Percentiles rank a stretch among this genome's conserved stretches.
phyloP scores from a whole-genome alignment of 2,888 invertebrate genomes.

The Bugulina stolonifera region DNA sequence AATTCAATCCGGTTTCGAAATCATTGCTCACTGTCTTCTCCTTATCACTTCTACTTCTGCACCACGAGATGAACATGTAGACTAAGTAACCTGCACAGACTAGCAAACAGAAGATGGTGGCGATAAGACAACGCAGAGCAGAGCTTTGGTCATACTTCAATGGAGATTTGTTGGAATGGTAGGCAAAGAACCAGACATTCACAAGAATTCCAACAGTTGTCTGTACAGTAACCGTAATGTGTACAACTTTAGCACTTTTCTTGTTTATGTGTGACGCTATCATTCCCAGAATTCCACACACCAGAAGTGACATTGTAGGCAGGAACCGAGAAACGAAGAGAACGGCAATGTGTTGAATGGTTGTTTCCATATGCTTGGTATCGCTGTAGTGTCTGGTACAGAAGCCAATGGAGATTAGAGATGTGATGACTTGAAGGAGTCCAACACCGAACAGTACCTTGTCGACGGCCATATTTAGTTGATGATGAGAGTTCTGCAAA shows the following conservation, averaged over 20 bases:
- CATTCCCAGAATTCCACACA: conserved; percentile 11
- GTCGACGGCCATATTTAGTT: neutral
- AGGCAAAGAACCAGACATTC: conserved; percentile 16
- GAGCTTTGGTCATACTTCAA: neutral
- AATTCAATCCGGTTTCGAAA: too few species aligned
- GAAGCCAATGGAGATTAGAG: neutral
- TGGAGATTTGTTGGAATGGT: neutral
- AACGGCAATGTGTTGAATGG: neutral
- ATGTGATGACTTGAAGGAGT: neutral
- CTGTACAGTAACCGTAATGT: neutral
- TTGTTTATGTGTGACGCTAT: neutral
- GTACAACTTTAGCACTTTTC: neutral
- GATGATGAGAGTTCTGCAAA: too few species aligned
- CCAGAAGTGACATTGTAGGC: neutral
- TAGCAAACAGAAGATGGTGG: neutral
- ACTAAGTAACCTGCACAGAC: neutral
- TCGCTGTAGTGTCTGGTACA: conserved; percentile 18
- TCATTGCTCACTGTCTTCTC: too few species aligned
- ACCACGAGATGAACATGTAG: neutral
- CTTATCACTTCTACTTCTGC: too few species aligned
- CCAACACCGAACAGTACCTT: conserved; percentile 4
- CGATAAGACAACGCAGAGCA: neutral
- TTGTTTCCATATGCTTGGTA: neutral
- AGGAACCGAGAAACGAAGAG: neutral
- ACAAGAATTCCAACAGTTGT: conserved; percentile 9